Base-by-base conservation (phyloP, 2,113 vertebrate genomes). In the Polyodon spathula region DNA sequence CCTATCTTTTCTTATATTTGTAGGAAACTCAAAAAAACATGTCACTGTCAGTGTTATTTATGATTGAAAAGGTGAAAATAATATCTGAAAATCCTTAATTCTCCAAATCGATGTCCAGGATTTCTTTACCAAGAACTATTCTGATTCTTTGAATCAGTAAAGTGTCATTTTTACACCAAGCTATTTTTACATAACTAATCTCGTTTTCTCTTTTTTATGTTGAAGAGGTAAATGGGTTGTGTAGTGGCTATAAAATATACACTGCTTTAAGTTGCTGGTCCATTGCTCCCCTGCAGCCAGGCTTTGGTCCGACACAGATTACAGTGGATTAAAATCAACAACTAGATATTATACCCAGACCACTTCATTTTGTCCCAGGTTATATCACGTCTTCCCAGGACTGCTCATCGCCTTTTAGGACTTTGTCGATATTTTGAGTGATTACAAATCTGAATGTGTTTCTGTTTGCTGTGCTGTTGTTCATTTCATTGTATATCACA, bases 151-250 rank as follows among this genome's bases (percentile, higher is more conserved):
- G 37, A 8, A 38, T 6, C 44, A n/a, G 11, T 17, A 38, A 4
- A 4, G 1, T n/a, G 40, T 17, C 12, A 6, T 60, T 60, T 52
- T 40, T 51, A 60, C 15, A 6, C 9, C 59, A 44, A 40, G 38
- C 37, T 52, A 10, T 15, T 8, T 51, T 12, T 60, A 17, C 37
- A 50, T 50, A 11, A 5, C 11, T 50, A 50, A 50, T 50, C 46
- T n/a, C n/a, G n/a, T 12, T 50, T 50, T 50, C 46, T 50, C 8
- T 50, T 50, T 50, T 50, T 50, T 10, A 50, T 50, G 46, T 5
- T n/a, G n/a, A n/a, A 50, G 46, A 50, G 11, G 46, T 50, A 50
- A 50, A 50, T 50, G n/a, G n/a, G n/a, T n/a, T n/a, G n/a, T n/a
- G n/a, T n/a, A n/a, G n/a, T n/a, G 46, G 7, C 46, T 11, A 50